Evolutionary conservation across 2,888 invertebrate genomes (phyloP), one percentile per base, ranked within the genome.

Genomic region (Hirudinaria manillensis): DNA sequence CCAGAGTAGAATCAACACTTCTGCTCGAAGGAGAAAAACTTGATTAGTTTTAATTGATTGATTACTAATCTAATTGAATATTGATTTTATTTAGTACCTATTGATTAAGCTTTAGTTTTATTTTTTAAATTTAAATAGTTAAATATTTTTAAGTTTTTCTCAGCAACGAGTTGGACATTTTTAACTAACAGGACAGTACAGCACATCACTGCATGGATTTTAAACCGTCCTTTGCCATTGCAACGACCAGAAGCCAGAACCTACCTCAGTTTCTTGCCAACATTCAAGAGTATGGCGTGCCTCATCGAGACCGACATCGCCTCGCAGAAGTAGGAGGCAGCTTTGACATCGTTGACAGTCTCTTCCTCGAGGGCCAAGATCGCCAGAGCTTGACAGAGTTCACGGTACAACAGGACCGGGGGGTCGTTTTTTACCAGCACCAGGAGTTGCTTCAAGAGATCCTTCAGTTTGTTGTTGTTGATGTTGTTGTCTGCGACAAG

Each of bases 311-410:
- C 80, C 51, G 83, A 80, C 36, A 81, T 79, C 3, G 82, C 79
- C 76, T 84, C 84, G 21, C 80, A 79, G 70, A 84, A 79, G 72
- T 82, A 80, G 77, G 80, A 83, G 0, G 83, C 83, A 0, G 82
- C 80, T 53, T 77, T 16, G 75, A 72, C 73, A 38, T 70, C 38
- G 36, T 76, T 51, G 38, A n/a, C 34, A 24, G 24, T 3, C 19
- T 36, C 61, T 7, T 73, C 76, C 13, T 66, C 34, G 68, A 68
- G 61, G 38, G 24, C 7, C 27, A 27, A 19, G n/a, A 74, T n/a
- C 7, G 82, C 83, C 71, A 83, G 73, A 34, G 79, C 74, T 27
- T 82, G 81, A 76, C 82, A 83, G 38, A 82, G 75, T 34, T 80
- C 76, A 2, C 81, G 78, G 75, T 83, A 82, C 72, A 80, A 76